Percentiles rank a stretch among this genome's conserved stretches.
Conservation (phyloP, 1,140 invertebrate genomes). For the Aphelenchoides besseyi region DNA sequence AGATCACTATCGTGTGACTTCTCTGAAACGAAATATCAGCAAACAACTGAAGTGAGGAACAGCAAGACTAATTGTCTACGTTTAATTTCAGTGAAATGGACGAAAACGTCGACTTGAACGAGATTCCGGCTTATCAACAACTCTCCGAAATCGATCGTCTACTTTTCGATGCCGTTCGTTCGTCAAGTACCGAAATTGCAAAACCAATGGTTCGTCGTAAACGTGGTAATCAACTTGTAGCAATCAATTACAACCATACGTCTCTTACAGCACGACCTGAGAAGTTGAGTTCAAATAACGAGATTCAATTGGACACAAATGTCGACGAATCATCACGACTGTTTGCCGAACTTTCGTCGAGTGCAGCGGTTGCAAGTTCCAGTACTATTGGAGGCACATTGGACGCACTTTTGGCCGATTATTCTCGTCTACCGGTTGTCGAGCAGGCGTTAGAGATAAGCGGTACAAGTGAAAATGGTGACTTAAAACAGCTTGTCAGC, state of each 20-base stretch:
- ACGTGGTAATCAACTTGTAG: no score
- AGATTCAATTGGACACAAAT: not conserved
- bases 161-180: constrained; percentile 8
- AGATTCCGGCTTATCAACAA: constrained; percentile 19
- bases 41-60: not conserved
- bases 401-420: not conserved
- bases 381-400: not conserved
- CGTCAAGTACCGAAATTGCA: not conserved
- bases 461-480: not conserved
- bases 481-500: not conserved
- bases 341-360: not conserved
- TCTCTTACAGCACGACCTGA: no score
- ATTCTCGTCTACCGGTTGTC: not conserved
- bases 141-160: constrained; percentile 12
- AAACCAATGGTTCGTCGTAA: not conserved
- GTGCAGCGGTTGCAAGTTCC: not conserved
- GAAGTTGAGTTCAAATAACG: no score
- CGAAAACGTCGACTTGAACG: not conserved
- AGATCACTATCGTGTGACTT: constrained; percentile 14
- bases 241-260: no score
- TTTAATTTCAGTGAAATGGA: not conserved
- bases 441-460: not conserved
- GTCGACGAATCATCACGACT: not conserved
- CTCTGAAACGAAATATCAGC: constrained; percentile 17
- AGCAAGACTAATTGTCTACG: not conserved